Base-by-base conservation (phyloP, 2,888 invertebrate species). In the Molorchus minor region DNA sequence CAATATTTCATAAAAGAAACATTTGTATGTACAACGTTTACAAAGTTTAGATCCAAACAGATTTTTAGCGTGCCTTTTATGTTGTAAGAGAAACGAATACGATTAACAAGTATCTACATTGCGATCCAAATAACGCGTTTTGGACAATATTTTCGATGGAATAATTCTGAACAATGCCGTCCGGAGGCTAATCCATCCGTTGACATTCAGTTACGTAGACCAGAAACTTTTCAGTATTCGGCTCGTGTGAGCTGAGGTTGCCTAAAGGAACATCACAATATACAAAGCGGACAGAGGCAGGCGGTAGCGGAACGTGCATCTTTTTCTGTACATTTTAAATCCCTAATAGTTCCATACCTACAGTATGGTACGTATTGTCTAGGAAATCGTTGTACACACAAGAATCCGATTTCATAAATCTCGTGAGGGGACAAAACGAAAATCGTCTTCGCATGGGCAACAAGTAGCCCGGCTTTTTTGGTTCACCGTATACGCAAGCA, bases 401-500 rank as follows among this genome's bases (percentile, higher is more conserved):
- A n/a, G n/a, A n/a, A n/a, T n/a, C n/a, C n/a, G n/a, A n/a, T n/a
- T n/a, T n/a, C n/a, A n/a, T n/a, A n/a, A n/a, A n/a, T n/a, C n/a
- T n/a, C n/a, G n/a, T n/a, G n/a, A n/a, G n/a, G 19, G 15, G 19
- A 41, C 15, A 7, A 40, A 15, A 3, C 3, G 10, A 17, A 5
- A 10, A 16, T 12, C 19, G 19, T 10, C 33, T 17, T 20, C 4
- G 20, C 17, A 16, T 16, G 33, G 17, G 38, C 35, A 33, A 19
- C 25, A n/a, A 10, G 35, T 46, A 25, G 29, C 25, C 44, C n/a
- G n/a, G 44, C 16, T 44, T 29, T 40, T 33, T 12, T 40, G 25
- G 35, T 29, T 40, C 51, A 51, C 51, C 30, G 20, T 38, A 30
- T 55, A 45, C n/a, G n/a, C n/a, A n/a, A n/a, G n/a, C n/a, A n/a